Conservation (phyloP, 2,888 invertebrate species). For the Bimastos eiseni region DNA sequence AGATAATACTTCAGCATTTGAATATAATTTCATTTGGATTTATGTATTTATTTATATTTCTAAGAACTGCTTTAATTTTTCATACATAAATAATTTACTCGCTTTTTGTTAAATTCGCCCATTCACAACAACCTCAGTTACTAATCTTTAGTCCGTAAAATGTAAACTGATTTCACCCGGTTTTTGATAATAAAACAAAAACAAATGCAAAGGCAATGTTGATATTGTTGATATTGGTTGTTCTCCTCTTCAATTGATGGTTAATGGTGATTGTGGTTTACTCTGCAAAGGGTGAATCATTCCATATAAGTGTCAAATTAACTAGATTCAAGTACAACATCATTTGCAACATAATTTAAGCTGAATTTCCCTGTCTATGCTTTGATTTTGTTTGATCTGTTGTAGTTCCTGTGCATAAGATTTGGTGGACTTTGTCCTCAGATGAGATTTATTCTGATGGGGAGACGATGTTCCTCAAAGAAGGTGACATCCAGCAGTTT, state of each 20-base stretch:
- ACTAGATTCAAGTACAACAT: background rate
- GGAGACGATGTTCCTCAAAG: background rate
- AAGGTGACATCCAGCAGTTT: conserved; percentile 22
- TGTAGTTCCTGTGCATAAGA: conserved; percentile 19
- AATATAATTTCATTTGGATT: too few relatives aligned
- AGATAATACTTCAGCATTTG: too few relatives aligned
- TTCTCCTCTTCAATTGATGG: background rate
- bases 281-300: background rate
- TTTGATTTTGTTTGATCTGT: background rate
- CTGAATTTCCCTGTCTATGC: background rate
- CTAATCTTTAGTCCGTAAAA: background rate
- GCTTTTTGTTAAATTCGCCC: too few relatives aligned
- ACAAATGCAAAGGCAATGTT: background rate
- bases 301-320: background rate
- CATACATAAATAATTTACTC: too few relatives aligned
- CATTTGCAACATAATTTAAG: background rate
- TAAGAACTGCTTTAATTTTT: too few relatives aligned
- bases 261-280: background rate
- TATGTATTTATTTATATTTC: too few relatives aligned
- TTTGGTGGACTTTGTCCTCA: background rate
- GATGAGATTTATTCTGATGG: background rate
- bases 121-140: too few relatives aligned
- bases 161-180: background rate
- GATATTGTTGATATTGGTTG: background rate
- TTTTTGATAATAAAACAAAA: background rate